Conservation (phyloP, 2,797 vertebrate species). For the Saxicola maurus region DNA sequence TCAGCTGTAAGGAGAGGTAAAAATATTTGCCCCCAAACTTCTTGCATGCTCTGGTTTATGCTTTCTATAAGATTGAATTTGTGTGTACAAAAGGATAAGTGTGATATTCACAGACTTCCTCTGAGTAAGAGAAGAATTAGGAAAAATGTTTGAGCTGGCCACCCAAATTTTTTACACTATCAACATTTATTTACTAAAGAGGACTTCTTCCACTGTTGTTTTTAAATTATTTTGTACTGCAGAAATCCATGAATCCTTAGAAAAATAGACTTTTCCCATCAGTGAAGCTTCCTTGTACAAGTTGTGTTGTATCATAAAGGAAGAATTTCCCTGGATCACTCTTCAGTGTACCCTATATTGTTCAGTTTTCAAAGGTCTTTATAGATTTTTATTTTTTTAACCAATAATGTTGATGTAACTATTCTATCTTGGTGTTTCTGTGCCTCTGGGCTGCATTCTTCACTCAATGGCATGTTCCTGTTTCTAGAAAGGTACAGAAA, state of each 20-base stretch:
- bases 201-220: neutral
- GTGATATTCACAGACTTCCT: neutral
- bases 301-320: neutral
- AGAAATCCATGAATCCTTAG: neutral
- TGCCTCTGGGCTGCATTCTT: neutral
- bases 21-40: neutral
- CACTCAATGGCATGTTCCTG: neutral
- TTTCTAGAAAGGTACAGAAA: neutral
- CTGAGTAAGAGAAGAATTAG: neutral
- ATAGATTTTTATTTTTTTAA: neutral
- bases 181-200: neutral
- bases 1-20: neutral
- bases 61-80: neutral
- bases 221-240: neutral
- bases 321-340: neutral
- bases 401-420: rapidly evolving
- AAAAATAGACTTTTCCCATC: neutral
- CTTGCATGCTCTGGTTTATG: neutral
- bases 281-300: neutral
- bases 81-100: neutral
- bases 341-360: neutral
- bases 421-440: neutral
- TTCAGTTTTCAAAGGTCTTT: neutral
- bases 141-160: neutral
- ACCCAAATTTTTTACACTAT: neutral